Conservation (phyloP, 30 jellyfish, hydroid and myxozoan species). For the Catostylus mosaicus region DNA sequence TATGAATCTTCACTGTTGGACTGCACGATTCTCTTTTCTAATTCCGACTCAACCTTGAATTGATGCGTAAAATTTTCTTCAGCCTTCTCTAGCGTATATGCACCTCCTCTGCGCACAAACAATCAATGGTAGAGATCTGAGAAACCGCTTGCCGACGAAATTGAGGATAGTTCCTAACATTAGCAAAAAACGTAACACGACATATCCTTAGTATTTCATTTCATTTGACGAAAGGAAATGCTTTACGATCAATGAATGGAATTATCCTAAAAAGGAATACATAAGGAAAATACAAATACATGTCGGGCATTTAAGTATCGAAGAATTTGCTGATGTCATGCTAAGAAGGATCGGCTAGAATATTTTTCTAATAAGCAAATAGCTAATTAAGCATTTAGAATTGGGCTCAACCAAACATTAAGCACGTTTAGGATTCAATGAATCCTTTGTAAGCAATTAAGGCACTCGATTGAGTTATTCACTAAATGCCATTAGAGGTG, state of each 20-base stretch:
- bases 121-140: slow-evolving; percentile 34
- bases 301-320: background rate
- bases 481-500: too few species aligned
- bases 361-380: too few species aligned
- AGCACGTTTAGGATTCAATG: too few species aligned
- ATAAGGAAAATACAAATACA: background rate
- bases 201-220: background rate
- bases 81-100: background rate
- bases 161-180: background rate
- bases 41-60: slow-evolving; percentile 58
- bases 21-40: slow-evolving; percentile 26
- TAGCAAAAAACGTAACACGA: background rate
- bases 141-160: slow-evolving; percentile 47
- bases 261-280: background rate
- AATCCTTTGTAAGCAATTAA: too few species aligned
- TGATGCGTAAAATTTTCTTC: slow-evolving; percentile 15
- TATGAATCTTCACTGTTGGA: slow-evolving; percentile 61
- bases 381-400: too few species aligned
- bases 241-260: background rate
- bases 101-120: slow-evolving; percentile 39
- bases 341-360: background rate
- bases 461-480: too few species aligned
- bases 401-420: too few species aligned
- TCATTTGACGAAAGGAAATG: slow-evolving; percentile 2
- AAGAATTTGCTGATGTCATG: background rate